Base-by-base conservation (phyloP, 2,888 invertebrate genomes). In the Drosophila anceps region DNA sequence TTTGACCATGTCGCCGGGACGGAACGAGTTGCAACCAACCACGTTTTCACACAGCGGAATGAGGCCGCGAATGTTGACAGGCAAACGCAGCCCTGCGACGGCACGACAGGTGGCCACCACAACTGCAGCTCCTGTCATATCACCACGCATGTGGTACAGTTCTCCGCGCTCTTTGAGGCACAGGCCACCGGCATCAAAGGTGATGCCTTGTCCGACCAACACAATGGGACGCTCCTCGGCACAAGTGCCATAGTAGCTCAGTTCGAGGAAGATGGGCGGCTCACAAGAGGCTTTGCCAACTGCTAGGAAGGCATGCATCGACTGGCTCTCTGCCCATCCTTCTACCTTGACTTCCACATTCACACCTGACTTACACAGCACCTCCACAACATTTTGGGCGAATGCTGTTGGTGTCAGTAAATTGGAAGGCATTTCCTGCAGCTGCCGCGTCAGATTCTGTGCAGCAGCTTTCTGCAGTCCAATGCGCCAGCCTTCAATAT, bases 71-170 rank as follows among this genome's bases (percentile, higher is more conserved):
- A 97, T 94, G 91, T 97, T 96, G 50, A 97, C 81, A 2, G 96
- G 96, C 15, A 96, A 92, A 72, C 95, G 94, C 0, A 97, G 94
- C 18, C 94, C 93, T 4, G 96, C 95, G 0, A 96, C 95, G 0
- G 96, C 95, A 60, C 95, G 94, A 54, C 96, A 94, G 5, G 96
- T 94, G 0, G 96, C 96, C 6, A 96, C 94, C 2, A 96, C 96
- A 84, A 95, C 95, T 0, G 97, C 97, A 0, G 97, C 97, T 1
- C 97, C 97, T 0, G 96, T 96, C 97, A 97, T 97, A 88, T 97
- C 97, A 1, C 95, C 97, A 70, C 96, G 94, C 97, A 97, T 97
- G 27, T 83, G 70, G 55, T 71, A 82, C 0, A 91, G 72, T n/a
- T 91, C 91, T 0, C 20, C 15, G 0, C 72, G 67, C 24, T 82